Evolutionary conservation across 1,140 invertebrate species (phyloP), one percentile per base, ranked within the genome.

Genomic region (Argopecten irradians): DNA sequence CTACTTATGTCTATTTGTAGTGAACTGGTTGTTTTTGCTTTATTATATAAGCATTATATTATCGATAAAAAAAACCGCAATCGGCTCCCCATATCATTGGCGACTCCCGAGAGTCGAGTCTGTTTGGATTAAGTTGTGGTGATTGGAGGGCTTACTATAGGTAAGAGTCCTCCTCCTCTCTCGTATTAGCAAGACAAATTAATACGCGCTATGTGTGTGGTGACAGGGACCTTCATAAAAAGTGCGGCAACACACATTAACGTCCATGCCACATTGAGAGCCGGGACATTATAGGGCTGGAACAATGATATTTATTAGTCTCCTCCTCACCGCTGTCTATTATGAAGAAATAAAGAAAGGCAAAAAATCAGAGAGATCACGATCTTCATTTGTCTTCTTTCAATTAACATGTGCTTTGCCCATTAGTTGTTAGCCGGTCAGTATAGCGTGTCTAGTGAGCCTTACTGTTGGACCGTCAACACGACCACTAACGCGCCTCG

Each of bases 321-420:
- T 1, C n/a, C 55, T 71, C 55, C 16, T 71, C 55, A 71, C 55
- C 55, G 28, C 22, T 28, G 55, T 71, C 55, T 71, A 71, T 71
- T 71, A 71, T 71, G 55, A n/a, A 71, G 55, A 71, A 71, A 71
- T 71, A 71, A 71, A 71, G 55, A 71, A 46, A 71, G 55, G 55
- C 55, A 71, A 71, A 71, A 71, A 71, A 71, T n/a, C 55, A 71
- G 22, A 71, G 55, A 71, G 55, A 71, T 71, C 55, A 71, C 55
- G 55, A 71, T 71, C 55, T 71, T 71, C 55, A 71, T 71, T 71
- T 71, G 55, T 71, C 55, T 71, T 71, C 55, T 71, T 71, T 71
- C 55, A 71, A 71, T 71, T 71, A 71, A 71, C 55, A 71, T 71
- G 55, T 71, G 55, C 28, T 71, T 0, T 71, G 55, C 28, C 55